Evolutionary conservation across 2,888 invertebrate species (phyloP).

Genomic region (Zaprionus lineosus): DNA sequence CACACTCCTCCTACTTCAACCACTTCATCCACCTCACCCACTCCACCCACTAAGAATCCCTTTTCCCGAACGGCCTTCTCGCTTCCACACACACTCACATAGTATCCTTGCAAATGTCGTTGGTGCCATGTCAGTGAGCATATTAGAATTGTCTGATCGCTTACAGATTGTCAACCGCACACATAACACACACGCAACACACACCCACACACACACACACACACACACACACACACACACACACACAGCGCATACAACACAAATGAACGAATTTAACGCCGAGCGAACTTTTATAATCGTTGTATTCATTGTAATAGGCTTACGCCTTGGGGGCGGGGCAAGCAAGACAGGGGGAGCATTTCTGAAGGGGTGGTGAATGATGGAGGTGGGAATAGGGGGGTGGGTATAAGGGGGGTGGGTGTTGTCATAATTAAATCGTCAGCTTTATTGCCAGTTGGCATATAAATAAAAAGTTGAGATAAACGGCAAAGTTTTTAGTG

Average conservation of each 20-base stretch:
- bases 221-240: slow-evolving; percentile 7
- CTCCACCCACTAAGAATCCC: too few relatives aligned
- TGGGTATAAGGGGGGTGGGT: slow-evolving; percentile 6
- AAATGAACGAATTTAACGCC: slow-evolving; percentile 19
- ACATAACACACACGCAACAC: slow-evolving; percentile 6
- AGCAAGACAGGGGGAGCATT: too few relatives aligned
- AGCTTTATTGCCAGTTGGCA: slow-evolving; percentile 58
- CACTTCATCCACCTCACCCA: slow-evolving; percentile 26
- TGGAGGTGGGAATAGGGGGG: too few relatives aligned
- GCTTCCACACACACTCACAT: too few relatives aligned
- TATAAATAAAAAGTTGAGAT: slow-evolving; percentile 53
- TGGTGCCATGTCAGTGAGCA: slow-evolving; percentile 64
- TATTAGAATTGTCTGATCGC: slow-evolving; percentile 73
- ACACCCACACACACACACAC: slow-evolving; percentile 8
- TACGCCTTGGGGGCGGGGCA: too few relatives aligned
- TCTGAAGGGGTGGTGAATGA: too few relatives aligned
- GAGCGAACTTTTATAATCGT: slow-evolving; percentile 48
- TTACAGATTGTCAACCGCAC: slow-evolving; percentile 58
- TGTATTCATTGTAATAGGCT: slow-evolving; percentile 39
- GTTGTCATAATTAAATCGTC: slow-evolving; percentile 71
- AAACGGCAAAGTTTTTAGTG: slow-evolving; percentile 49
- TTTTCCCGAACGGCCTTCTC: too few relatives aligned
- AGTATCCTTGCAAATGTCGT: too few relatives aligned
- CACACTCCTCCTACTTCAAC: neutral
- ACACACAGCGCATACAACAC: slow-evolving; percentile 6